Base-by-base conservation (phyloP, 2,113 vertebrate species). In the Tautogolabrus adspersus region DNA sequence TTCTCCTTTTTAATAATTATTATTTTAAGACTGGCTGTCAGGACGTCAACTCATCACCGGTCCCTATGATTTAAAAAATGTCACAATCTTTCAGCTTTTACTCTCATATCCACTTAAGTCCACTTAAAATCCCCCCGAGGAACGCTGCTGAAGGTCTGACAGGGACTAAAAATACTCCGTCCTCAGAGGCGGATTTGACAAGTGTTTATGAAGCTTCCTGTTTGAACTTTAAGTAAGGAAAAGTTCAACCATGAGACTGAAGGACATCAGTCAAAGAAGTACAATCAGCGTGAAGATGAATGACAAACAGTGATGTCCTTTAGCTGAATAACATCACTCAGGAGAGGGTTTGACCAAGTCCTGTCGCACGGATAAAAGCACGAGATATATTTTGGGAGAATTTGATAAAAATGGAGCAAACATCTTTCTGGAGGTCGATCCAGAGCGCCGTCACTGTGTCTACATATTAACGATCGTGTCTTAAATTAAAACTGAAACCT, bases 151-250 rank as follows among this genome's bases (percentile, higher is more conserved):
- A 57, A 44, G 10, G 44, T 54, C n/a, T 81, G 72, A 82, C 72
- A 56, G 49, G n/a, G 18, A 18, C 73, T 82, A 76, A 72, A 56
- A 76, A 66, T 66, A 62, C 21, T 11, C 4, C 5, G 15, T n/a
- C 40, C 44, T 61, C 44, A 12, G 5, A 59, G 46, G 30, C 72
- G 55, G 7, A 23, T 69, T 6, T 34, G 34, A 75, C 52, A 73
- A 34, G 30, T 66, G 62, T 59, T 63, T 44, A 67, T 72, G 51
- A 64, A 63, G 59, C n/a, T 23, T 37, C 22, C 34, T 52, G 0
- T 13, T 3, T 57, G 21, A 52, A 10, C 52, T 63, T 30, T 7
- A 30, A 40, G 13, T 2, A 65, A 52, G 22, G 44, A 19, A 10
- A 40, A 19, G 54, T 40, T 63, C 6, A 74, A 55, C 23, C 1